phyloP scores from a whole-genome alignment of 2,113 vertebrate species.

The Lagopus leucura region DNA sequence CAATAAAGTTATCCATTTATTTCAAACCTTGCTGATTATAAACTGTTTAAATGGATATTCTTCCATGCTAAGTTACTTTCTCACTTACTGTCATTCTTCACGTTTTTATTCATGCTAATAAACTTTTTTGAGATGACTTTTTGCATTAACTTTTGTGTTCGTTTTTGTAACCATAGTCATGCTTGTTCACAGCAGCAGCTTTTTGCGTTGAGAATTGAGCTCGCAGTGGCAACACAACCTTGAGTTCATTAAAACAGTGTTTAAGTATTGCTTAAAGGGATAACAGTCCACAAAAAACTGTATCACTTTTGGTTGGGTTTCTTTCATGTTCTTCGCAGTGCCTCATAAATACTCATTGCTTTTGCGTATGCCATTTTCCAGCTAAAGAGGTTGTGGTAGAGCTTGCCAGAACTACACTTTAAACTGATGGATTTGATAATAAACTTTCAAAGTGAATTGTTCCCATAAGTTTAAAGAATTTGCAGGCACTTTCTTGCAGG shows the following conservation, averaged over 20 bases:
- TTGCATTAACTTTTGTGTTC: conserved; percentile 69
- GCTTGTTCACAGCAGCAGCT: neutral
- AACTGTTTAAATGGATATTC: conserved; percentile 73
- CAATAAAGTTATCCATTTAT: conserved; percentile 70
- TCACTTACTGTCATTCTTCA: conserved; percentile 76
- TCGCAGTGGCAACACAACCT: neutral
- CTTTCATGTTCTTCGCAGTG: neutral
- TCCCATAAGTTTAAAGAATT: neutral
- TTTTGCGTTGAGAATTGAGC: neutral
- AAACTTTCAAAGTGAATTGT: neutral
- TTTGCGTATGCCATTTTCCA: conserved; percentile 18
- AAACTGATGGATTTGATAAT: neutral
- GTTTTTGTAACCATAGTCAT: neutral
- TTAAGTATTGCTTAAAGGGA: neutral
- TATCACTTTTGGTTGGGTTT: conserved; percentile 16
- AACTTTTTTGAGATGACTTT: conserved; percentile 80
- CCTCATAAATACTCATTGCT: conserved; percentile 20
- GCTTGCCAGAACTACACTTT: neutral
- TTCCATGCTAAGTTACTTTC: conserved; percentile 74
- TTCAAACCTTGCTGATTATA: conserved; percentile 63
- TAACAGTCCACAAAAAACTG: neutral
- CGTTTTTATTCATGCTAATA: conserved; percentile 87
- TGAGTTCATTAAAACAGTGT: neutral
- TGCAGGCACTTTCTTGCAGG: neutral
- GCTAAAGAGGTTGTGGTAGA: neutral